A percentile compares a stretch with the other conserved stretches of the same genome.
phyloP scores from a whole-genome alignment of 1,140 invertebrate species.

The Trichonephila inaurata region DNA sequence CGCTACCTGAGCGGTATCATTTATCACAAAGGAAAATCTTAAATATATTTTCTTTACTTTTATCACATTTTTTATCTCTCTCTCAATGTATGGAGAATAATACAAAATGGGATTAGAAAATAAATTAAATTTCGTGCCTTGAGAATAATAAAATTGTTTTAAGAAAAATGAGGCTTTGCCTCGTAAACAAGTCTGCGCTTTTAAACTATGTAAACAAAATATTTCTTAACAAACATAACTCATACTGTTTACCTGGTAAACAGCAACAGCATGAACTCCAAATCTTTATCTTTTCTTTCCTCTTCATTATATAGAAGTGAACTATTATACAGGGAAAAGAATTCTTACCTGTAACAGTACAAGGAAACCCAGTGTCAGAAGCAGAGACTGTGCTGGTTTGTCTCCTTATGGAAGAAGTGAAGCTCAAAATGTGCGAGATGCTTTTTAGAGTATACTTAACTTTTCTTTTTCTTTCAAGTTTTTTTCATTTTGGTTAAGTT shows the following conservation, averaged over 20 bases:
- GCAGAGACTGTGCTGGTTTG: background rate
- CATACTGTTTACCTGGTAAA: background rate
- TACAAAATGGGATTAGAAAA: background rate
- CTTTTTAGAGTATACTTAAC: background rate
- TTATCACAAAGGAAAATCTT: no score
- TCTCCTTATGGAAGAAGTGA: conserved; percentile 23
- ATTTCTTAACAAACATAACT: background rate
- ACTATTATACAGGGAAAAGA: background rate
- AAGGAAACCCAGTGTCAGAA: background rate
- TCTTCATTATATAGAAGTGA: background rate
- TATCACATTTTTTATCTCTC: no score
- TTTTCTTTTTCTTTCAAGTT: background rate
- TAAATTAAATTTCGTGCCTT: background rate
- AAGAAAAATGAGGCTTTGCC: background rate
- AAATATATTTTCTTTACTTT: no score
- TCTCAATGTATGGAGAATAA: background rate
- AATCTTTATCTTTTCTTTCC: background rate
- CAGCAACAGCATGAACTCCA: background rate
- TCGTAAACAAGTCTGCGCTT: background rate
- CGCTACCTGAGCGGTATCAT: no score
- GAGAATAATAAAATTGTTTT: background rate
- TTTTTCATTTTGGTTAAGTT: background rate
- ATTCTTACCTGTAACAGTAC: background rate
- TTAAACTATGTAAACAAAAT: background rate
- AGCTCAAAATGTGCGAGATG: conserved; percentile 48